These are phyloP conservation scores for Sylvicola fuscatus DNA, from an alignment of 2,888 invertebrate species.

Conservation along the genomic window DNA sequence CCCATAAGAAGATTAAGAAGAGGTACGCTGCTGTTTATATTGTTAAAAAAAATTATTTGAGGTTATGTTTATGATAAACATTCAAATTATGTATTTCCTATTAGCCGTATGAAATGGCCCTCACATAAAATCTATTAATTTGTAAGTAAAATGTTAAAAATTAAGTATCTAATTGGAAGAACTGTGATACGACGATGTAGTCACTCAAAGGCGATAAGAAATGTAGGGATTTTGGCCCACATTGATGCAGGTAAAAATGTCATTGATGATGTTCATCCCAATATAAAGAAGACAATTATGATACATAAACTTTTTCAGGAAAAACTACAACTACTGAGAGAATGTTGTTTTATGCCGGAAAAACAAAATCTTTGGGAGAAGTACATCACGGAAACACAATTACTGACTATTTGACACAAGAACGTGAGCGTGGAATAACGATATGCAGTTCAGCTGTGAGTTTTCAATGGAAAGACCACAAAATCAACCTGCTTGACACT, in stretches of 20 bases:
- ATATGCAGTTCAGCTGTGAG: slow-evolving; percentile 83
- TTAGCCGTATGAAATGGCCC: too few relatives aligned
- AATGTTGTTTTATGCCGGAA: slow-evolving; percentile 82
- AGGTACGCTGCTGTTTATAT: too few relatives aligned
- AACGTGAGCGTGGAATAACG: slow-evolving; percentile 76
- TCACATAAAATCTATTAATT: too few relatives aligned
- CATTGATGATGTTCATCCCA: background rate
- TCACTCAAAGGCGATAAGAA: slow-evolving; percentile 33
- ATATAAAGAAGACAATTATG: too few relatives aligned
- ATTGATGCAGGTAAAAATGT: slow-evolving; percentile 65
- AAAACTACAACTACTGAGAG: slow-evolving; percentile 98
- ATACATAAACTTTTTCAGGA: slow-evolving; percentile 45
- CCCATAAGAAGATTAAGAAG: too few relatives aligned
- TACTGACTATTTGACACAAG: slow-evolving; percentile 91
- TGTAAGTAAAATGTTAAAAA: too few relatives aligned
- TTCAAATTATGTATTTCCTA: too few relatives aligned
- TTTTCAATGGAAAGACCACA: slow-evolving; percentile 64
- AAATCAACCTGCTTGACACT: slow-evolving; percentile 86
- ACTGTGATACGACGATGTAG: too few relatives aligned
- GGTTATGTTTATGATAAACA: too few relatives aligned
- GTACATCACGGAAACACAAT: slow-evolving; percentile 87
- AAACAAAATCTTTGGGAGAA: slow-evolving; percentile 64
- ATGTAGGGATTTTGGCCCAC: slow-evolving; percentile 85
- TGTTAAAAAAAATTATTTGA: too few relatives aligned
- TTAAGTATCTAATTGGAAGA: too few relatives aligned